Evolutionary conservation across 1,140 invertebrate genomes (phyloP), one percentile per base, ranked within the genome.

Genomic region (Temnothorax nylanderi): DNA sequence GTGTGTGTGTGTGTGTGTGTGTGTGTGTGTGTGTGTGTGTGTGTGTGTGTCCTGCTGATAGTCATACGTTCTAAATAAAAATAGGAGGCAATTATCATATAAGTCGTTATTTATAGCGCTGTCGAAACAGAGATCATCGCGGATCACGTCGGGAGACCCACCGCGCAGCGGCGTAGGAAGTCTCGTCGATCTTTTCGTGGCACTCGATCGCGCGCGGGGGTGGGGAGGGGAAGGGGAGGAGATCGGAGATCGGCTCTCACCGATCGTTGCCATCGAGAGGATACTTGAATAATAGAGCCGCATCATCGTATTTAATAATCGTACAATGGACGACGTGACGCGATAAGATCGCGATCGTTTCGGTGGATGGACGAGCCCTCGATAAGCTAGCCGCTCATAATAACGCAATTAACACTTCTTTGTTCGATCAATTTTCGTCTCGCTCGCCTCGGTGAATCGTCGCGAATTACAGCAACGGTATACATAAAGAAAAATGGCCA

Each of bases 391-490:
- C 34, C 81, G 76, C 44, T 89, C 67, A 86, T 91, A 91, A 91
- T 91, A 91, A 91, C 90, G 90, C 90, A 91, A 91, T 91, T 91
- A 91, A 91, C 90, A 91, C 90, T 90, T 91, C 90, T 88, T 91
- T 91, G 90, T 91, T 91, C 86, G 89, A 91, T 88, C 81, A 88
- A 91, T 90, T 91, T 88, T 69, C 89, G 76, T 88, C 75, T 26
- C 47, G 65, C 58, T 90, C 76, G 84, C 75, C 88, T 87, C 58
- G 47, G 67, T 32, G 74, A 74, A 87, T 60, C 67, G 60, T 89
- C 62, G 78, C 85, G 67, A 89, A 89, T 85, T 62, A 56, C 56
- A 86, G 51, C 54, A 71, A 54, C 13, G 58, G 26, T 62, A 56
- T 0, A 26, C 64, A 78, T 51, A 81, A 72, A 49, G 76, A 88